Base-by-base conservation (phyloP, 2,888 invertebrate species). In the Abrostola tripartita region DNA sequence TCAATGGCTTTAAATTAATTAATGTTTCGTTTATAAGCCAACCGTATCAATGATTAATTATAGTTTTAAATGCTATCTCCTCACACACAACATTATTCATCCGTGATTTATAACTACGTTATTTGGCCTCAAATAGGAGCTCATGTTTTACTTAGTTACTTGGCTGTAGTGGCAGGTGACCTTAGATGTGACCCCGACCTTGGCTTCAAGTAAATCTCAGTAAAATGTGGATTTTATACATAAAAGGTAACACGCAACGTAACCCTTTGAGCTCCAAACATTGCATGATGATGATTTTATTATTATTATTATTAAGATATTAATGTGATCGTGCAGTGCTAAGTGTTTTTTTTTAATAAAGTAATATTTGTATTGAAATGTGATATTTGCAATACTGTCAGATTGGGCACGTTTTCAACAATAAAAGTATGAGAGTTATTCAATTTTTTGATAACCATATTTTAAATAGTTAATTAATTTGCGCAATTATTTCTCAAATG, bases 1-100 rank as follows among this genome's bases (percentile, higher is more conserved):
- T 24, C 14, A 47, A 9, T 47, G 44, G 44, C 44, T 47, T 47
- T 8, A 24, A 47, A 47, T 47, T 47, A 47, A 47, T 47, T 47
- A 24, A 24, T 14, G 44, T 47, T 44, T 47, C 24, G 44, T 47
- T 24, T 47, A 14, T 47, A 24, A 8, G 24, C 8, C 44, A 6
- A 8, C 6, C 14, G 14, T 9, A 24, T 24, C 24, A 24, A 47
- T 47, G 14, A 47, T 47, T 47, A 47, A 47, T 24, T 47, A 47
- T 14, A 4, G 41, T 14, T 12, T 47, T 47, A 24, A 47, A 24
- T 47, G 44, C 14, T 24, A 47, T 47, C 24, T 24, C 14, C 44
- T 24, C 24, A 47, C 14, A 24, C 44, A 24, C 14, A 9, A 24
- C 44, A 47, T 47, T 14, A 47, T 9, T 47, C 44, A 47, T 47